Percentiles rank a stretch among this genome's conserved stretches.
These are phyloP conservation scores for Cheilosia vernalis DNA, from an alignment of 2,888 invertebrate species.

Conservation along the genomic window DNA sequence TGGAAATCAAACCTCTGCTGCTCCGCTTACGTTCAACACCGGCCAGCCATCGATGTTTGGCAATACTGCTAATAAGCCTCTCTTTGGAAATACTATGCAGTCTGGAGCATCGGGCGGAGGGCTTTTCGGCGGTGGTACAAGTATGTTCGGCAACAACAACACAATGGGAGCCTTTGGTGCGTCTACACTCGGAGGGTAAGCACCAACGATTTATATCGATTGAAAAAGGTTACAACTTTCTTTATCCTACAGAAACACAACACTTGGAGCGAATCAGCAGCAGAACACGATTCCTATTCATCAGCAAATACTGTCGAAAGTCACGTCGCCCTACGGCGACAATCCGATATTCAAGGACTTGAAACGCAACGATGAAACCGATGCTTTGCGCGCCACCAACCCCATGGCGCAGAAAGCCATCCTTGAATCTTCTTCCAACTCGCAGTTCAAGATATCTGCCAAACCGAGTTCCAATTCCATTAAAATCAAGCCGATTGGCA, in stretches of 20 bases:
- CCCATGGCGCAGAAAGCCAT: conserved; percentile 88
- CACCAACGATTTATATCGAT: neutral
- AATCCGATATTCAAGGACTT: conserved; percentile 92
- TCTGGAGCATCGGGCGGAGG: conserved; percentile 76
- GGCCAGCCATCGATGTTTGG: conserved; percentile 84
- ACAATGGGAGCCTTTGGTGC: conserved; percentile 81
- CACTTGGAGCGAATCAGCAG: conserved; percentile 78
- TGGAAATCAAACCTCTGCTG: conserved; percentile 81
- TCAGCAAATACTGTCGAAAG: conserved; percentile 90
- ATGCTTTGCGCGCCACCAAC: conserved; percentile 88
- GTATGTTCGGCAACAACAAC: conserved; percentile 77
- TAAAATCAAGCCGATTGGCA: conserved; percentile 83
- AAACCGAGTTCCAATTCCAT: conserved; percentile 85
- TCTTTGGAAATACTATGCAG: conserved; percentile 82
- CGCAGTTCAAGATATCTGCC: conserved; percentile 86
- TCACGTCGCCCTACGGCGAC: conserved; percentile 94
- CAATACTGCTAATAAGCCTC: conserved; percentile 81
- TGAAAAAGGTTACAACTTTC: neutral
- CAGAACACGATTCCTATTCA: conserved; percentile 85
- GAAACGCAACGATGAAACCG: conserved; percentile 84
- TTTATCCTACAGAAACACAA: conserved; percentile 61
- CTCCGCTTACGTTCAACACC: conserved; percentile 82
- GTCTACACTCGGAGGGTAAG: conserved; percentile 78
- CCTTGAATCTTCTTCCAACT: conserved; percentile 83
- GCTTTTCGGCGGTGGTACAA: conserved; percentile 84